Conservation (phyloP, 2,113 vertebrate species). For the Nerophis lumbriciformis region DNA sequence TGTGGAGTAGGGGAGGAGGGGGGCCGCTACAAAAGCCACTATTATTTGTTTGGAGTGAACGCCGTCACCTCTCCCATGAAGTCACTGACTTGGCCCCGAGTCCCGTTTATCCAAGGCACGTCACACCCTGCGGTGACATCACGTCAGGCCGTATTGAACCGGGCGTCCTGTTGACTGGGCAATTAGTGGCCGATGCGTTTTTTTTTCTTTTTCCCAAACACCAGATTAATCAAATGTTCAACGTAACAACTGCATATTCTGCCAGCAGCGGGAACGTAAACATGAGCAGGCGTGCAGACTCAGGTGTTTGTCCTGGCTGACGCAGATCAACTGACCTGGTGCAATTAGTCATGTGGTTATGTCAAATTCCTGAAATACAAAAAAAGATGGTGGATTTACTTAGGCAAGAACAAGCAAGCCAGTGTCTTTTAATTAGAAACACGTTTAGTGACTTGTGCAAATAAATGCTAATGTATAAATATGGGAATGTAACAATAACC, state of each 20-base stretch:
- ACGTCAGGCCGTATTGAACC: constrained; percentile 25
- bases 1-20: constrained; percentile 2
- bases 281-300: constrained; percentile 12
- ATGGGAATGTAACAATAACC: too few species aligned
- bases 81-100: constrained; percentile 33
- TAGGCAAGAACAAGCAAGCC: too few species aligned
- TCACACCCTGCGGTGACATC: constrained; percentile 41
- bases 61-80: constrained; percentile 52
- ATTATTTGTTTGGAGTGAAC: constrained; percentile 61
- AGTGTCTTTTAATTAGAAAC: too few species aligned
- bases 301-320: constrained; percentile 30
- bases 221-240: constrained; percentile 15
- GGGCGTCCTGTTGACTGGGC: constrained; percentile 15
- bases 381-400: too few species aligned
- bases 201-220: background rate
- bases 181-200: constrained; percentile 5
- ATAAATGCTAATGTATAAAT: too few species aligned
- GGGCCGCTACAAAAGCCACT: constrained; percentile 50
- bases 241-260: constrained; percentile 18
- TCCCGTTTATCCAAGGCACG: constrained; percentile 35
- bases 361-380: too few species aligned
- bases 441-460: too few species aligned
- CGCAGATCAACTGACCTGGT: background rate
- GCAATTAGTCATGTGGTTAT: too few species aligned
- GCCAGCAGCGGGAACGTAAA: constrained; percentile 24